Evolutionary conservation across 1,140 invertebrate species (phyloP).

Genomic region (Phymastichus coffea): DNA sequence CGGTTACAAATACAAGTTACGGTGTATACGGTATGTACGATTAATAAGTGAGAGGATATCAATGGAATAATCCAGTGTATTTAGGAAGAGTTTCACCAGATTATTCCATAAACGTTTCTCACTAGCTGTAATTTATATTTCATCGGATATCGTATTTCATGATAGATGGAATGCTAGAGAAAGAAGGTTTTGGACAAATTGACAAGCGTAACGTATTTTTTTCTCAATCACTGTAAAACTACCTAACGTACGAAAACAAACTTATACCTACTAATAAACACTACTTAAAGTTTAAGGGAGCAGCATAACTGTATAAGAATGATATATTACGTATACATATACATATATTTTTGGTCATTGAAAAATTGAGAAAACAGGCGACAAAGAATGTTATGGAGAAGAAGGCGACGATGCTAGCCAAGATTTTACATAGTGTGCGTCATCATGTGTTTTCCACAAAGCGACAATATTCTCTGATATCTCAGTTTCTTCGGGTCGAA

Average conservation of each 20-base stretch:
- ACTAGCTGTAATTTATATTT: slow-evolving; percentile 16
- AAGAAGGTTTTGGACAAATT: slow-evolving; percentile 16
- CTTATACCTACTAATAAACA: slow-evolving; percentile 55
- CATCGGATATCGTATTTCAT: no score
- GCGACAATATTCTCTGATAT: slow-evolving; percentile 56
- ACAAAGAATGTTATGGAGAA: background rate
- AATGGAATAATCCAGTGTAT: slow-evolving; percentile 7
- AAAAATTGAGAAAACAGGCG: slow-evolving; percentile 33
- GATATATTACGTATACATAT: slow-evolving; percentile 53
- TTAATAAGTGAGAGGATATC: slow-evolving; percentile 5
- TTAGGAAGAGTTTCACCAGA: background rate
- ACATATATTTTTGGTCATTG: slow-evolving; percentile 59
- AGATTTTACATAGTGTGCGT: slow-evolving; percentile 49
- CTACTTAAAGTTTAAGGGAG: slow-evolving; percentile 55
- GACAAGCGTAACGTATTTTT: slow-evolving; percentile 51
- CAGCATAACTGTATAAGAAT: slow-evolving; percentile 53
- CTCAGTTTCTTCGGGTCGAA: slow-evolving; percentile 46
- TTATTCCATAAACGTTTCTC: slow-evolving; percentile 20
- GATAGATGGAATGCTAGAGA: slow-evolving; percentile 2
- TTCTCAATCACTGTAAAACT: slow-evolving; percentile 57
- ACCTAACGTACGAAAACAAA: slow-evolving; percentile 43
- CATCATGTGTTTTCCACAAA: slow-evolving; percentile 50
- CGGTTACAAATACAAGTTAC: slow-evolving; percentile 11
- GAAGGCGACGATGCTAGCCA: slow-evolving; percentile 44
- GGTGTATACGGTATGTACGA: slow-evolving; percentile 11